A percentile compares a stretch with the other conserved stretches of the same genome.
phyloP scores from a whole-genome alignment of 2,888 invertebrate genomes.

The Allygus modestus region DNA sequence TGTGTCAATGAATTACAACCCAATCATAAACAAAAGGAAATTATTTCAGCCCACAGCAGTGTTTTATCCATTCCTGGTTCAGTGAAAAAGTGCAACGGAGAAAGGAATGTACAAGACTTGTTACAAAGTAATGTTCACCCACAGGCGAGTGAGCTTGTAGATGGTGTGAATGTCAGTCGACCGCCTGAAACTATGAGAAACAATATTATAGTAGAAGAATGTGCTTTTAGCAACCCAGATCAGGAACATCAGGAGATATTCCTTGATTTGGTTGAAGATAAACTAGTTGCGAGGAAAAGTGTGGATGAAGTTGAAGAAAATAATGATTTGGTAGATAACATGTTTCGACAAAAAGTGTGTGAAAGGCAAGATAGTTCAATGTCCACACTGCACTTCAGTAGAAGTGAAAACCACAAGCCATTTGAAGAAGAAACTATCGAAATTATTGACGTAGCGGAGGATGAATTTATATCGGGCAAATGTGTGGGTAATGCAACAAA shows the following conservation, averaged over 20 bases:
- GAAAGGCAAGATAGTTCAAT: neutral
- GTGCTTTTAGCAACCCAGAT: neutral
- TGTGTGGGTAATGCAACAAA: neutral
- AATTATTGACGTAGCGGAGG: neutral
- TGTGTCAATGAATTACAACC: neutral
- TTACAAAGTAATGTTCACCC: neutral
- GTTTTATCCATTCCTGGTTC: neutral
- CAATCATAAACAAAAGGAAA: too few relatives aligned
- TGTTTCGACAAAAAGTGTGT: neutral
- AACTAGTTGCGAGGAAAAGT: neutral
- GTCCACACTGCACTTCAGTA: too few relatives aligned
- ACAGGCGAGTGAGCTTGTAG: neutral
- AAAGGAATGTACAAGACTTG: neutral
- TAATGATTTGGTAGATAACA: neutral
- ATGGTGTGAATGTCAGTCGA: neutral
- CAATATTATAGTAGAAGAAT: neutral
- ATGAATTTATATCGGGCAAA: neutral
- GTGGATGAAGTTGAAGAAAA: neutral
- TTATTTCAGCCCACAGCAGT: neutral
- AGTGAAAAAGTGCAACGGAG: neutral
- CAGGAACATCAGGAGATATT: neutral
- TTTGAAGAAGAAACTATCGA: neutral
- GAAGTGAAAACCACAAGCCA: too few relatives aligned
- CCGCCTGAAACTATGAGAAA: neutral
- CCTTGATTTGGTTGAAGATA: constrained; percentile 29